phyloP scores from a whole-genome alignment of 2,888 invertebrate genomes.

The Ochropleura leucogaster region DNA sequence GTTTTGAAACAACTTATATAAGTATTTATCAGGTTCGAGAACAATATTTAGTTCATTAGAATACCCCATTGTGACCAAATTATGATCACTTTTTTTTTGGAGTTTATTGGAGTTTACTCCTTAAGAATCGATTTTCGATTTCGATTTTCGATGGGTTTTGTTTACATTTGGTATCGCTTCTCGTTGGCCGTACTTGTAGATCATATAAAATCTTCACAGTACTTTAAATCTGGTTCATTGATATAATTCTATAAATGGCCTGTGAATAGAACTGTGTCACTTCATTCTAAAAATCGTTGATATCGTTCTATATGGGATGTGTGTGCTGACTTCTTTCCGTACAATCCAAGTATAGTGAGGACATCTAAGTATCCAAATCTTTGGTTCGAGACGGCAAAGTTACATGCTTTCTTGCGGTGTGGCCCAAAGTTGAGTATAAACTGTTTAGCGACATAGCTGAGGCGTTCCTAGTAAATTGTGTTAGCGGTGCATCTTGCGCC shows the following conservation, averaged over 20 bases:
- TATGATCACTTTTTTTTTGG: background rate
- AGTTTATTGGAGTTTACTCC: no score
- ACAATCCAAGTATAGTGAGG: background rate
- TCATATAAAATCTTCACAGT: background rate
- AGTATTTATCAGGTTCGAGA: conserved; percentile 61
- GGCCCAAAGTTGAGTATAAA: conserved; percentile 73
- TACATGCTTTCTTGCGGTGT: conserved; percentile 64
- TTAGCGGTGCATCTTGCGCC: conserved; percentile 72
- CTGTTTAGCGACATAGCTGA: conserved; percentile 76
- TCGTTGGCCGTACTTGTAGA: no score
- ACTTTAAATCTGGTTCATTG: background rate
- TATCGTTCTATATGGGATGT: background rate
- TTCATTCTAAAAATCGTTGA: background rate
- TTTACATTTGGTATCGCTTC: no score
- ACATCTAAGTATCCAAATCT: background rate
- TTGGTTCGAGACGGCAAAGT: conserved; percentile 51
- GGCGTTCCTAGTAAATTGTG: conserved; percentile 74
- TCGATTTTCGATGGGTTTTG: no score
- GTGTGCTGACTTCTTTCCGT: background rate
- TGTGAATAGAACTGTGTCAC: background rate
- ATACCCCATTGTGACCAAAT: background rate
- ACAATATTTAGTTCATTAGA: background rate
- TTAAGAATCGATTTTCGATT: no score
- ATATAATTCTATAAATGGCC: background rate
- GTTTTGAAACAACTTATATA: conserved; percentile 48